Base-by-base conservation (phyloP, 1,140 invertebrate species). In the Cydia splendana region DNA sequence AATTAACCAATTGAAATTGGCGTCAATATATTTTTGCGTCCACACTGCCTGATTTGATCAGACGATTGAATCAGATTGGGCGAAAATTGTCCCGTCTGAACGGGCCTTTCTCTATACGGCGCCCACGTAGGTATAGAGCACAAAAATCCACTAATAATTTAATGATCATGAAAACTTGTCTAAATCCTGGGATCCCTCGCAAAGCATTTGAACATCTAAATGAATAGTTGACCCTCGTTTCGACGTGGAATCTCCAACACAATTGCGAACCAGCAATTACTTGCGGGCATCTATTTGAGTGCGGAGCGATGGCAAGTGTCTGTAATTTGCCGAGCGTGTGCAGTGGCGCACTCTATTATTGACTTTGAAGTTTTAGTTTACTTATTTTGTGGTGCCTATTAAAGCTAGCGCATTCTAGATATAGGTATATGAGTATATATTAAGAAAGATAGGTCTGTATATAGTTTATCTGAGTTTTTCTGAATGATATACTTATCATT, bases 301-400 rank as follows among this genome's bases (percentile, higher is more conserved):
- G 57, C 57, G 48, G 48, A 51, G 48, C 51, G 9, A 62, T 62
- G 57, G 53, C 53, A 9, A 9, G 13, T 48, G 57, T 62, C 57
- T 62, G 20, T 62, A 62, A 62, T 62, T 62, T 62, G 57, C 53
- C 15, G n/a, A 57, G 53, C 18, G 53, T 57, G 57, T 24, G 57
- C 57, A 62, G 57, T 53, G 51, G 51, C 57, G 57, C 57, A 20
- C 57, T 62, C 57, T 62, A 62, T 62, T 10, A 24, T 62, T 62
- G 57, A 62, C 57, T 62, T 24, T 24, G 24, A 20, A 62, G 24
- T 62, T 62, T 10, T 24, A 24, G 24, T 62, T 62, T 18, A 57
- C n/a, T 57, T 18, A 62, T 24, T 62, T 24, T 12, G 18, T 24
- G 57, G 18, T 62, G n/a, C 18, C 20, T 62, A 13, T 57, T 57